Conservation (phyloP, 2,888 invertebrate species). For the Pachymerium ferrugineum region DNA sequence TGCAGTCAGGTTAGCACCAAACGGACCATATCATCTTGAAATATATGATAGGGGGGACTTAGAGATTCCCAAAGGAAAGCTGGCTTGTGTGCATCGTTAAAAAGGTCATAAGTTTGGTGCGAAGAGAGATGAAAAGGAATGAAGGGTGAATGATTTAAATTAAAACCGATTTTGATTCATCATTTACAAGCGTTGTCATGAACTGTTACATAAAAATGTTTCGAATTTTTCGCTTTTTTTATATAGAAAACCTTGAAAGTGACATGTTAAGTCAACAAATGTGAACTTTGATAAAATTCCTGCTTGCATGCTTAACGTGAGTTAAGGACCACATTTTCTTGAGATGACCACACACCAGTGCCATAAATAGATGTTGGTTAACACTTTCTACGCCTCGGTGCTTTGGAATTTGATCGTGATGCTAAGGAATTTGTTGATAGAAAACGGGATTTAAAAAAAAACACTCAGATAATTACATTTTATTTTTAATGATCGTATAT, state of each 20-base stretch:
- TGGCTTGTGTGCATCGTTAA: slow-evolving; percentile 5
- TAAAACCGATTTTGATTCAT: background rate
- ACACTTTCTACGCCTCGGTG: slow-evolving; percentile 13
- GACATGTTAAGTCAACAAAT: slow-evolving; percentile 15
- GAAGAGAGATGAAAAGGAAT: background rate
- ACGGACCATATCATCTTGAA: slow-evolving; percentile 14
- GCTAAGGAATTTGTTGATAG: background rate
- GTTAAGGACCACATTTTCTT: slow-evolving; percentile 19
- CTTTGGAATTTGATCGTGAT: slow-evolving; percentile 15
- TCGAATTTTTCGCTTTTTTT: background rate
- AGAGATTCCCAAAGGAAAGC: slow-evolving; percentile 3
- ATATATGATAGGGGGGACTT: background rate
- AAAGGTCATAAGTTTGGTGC: slow-evolving; percentile 5
- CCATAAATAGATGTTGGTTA: slow-evolving; percentile 19
- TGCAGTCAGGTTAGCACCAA: slow-evolving; percentile 9
- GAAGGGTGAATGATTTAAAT: background rate
- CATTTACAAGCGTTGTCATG: no score
- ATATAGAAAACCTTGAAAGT: slow-evolving; percentile 9
- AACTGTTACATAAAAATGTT: background rate
- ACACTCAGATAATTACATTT: background rate
- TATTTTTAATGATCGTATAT: background rate
- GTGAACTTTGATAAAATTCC: slow-evolving; percentile 19
- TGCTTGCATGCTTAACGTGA: slow-evolving; percentile 17
- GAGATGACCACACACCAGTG: slow-evolving; percentile 13
- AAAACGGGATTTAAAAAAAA: background rate